Conservation (phyloP, 2,888 invertebrate genomes). For the Caenorhabditis sp. region DNA sequence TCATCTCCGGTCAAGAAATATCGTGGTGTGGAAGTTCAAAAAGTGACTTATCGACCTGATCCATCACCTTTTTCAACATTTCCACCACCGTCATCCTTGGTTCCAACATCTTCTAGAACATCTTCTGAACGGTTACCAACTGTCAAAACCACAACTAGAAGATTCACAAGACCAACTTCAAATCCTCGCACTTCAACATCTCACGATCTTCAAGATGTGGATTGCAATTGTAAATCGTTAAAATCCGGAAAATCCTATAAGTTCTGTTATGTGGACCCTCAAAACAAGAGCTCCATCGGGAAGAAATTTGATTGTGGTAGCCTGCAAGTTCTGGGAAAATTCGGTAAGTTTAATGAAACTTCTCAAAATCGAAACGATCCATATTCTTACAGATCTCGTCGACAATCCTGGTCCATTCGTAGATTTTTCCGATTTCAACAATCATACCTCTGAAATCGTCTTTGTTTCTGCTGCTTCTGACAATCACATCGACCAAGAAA, state of each 20-base stretch:
- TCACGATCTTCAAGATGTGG: no score
- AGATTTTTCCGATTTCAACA: neutral
- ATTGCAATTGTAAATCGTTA: conserved; percentile 34
- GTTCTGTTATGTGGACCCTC: conserved; percentile 52
- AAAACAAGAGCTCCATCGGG: conserved; percentile 35
- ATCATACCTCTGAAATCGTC: conserved; percentile 3
- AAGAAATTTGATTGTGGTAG: conserved; percentile 42
- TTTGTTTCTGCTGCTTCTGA: conserved; percentile 42
- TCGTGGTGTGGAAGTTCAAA: no score
- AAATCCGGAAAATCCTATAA: conserved; percentile 15
- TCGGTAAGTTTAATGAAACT: conserved; percentile 12
- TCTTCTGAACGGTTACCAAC: no score
- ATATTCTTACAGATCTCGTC: conserved; percentile 24
- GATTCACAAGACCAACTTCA: no score
- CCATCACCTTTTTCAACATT: no score
- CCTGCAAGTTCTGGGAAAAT: conserved; percentile 23
- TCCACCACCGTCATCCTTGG: no score
- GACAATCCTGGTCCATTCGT: conserved; percentile 29
- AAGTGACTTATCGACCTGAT: neutral
- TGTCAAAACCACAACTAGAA: no score
- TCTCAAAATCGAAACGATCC: no score
- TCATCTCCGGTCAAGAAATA: no score
- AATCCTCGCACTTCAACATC: neutral
- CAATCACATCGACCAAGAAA: conserved; percentile 34
- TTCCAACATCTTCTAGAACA: no score